Base-by-base conservation (phyloP, 2,797 vertebrate species). In the Argya squamiceps region DNA sequence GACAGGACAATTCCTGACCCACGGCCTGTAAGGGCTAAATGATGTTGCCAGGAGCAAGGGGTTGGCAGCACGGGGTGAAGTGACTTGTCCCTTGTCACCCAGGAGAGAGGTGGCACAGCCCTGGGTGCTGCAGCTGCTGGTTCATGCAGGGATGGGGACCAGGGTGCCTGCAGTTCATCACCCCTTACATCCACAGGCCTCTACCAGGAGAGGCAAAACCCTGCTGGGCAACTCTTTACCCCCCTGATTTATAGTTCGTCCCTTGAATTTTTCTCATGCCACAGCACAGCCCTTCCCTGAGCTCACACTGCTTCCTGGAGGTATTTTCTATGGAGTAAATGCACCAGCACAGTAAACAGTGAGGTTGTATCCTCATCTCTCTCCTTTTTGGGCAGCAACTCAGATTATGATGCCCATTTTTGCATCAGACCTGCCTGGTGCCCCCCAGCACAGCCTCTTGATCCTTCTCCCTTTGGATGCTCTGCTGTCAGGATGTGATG, bases 11-110 rank as follows among this genome's bases (percentile, higher is more conserved):
- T 5, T 22, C 73, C 91, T 27, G 91, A 64, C 69, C 91, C 36
- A 0, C 0, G 0, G 46, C 20, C 58, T 5, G 1, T 10, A 14
- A 46, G 69, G 55, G 49, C 77, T 56, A 6, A 71, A 22, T 12
- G 58, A 30, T 22, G 50, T 3, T 41, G 50, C 34, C 21, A 53
- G 37, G 88, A 74, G 73, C 60, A 34, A 12, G 10, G 29, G 64
- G 19, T 11, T 36, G 71, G 30, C 34, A 32, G 39, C 0, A 1
- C 12, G 26, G 9, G 13, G 34, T 41, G 55, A 36, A 36, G 65
- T 4, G 22, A 17, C 37, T 18, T 17, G 65, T 70, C 60, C 81
- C 56, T 69, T 5, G 47, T 82, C 79, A 71, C 55, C 67, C 39
- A 3, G 69, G 41, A 73, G 47, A 41, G 43, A 29, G 41, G 80